Base-by-base conservation (phyloP, 2,113 vertebrate species). In the Anguilla rostrata region DNA sequence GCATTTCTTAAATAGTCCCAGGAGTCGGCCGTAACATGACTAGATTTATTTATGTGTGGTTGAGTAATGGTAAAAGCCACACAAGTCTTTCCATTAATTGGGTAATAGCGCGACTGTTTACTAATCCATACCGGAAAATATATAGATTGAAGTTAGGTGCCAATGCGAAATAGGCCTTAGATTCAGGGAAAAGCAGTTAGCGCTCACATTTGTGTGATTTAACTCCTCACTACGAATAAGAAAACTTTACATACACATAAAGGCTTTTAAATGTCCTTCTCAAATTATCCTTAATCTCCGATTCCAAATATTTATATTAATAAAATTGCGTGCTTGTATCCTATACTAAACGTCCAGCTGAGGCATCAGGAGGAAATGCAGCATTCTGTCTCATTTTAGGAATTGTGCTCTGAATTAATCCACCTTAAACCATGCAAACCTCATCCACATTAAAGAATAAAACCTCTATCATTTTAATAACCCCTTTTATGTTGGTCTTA, bases 361-460 rank as follows among this genome's bases (percentile, higher is more conserved):
- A 7, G 78, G 41, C 56, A 81, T 49, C 56, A n/a, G 34, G 60
- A 63, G 81, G 71, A 46, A 84, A 84, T 40, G 56, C 57, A 40
- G 86, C 53, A 78, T 79, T 87, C 34, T 81, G 40, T 75, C 46
- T 29, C 46, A 49, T 53, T 41, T 78, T 56, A 46, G 7, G 29
- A 56, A 40, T 39, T 85, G 63, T 39, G 18, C 9, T 85, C 90
- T 20, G 16, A 85, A 22, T 20, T 14, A 81, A 87, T 90, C 87
- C 90, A 91, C 88, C 87, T 92, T 92, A 90, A 90, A 78, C 57
- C 26, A 63, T 34, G n/a, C 12, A 84, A 78, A 84, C 66, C 12
- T 66, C 63, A 75, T 75, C 26, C 71, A 92, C 90, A 78, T 60
- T 60, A 56, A 82, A 34, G 53, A 87, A 79, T n/a, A 84, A 57